Conservation (phyloP, 2,113 vertebrate species). For the Camarhynchus parvulus region DNA sequence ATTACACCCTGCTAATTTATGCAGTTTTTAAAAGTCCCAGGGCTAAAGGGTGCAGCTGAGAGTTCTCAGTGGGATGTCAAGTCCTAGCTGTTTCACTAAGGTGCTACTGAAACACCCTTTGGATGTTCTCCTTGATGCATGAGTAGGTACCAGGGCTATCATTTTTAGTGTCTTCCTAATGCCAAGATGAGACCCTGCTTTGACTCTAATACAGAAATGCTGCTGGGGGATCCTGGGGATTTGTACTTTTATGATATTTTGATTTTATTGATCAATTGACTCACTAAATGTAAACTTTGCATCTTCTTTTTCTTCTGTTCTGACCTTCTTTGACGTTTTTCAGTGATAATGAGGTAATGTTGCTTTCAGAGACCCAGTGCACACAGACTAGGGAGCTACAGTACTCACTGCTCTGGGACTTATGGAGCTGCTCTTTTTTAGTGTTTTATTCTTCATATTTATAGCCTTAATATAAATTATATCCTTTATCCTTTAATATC, state of each 20-base stretch:
- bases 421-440: not conserved
- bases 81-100: constrained; percentile 1
- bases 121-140: not conserved
- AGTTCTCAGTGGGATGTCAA: constrained; percentile 12
- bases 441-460: not conserved
- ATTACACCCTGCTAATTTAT: constrained; percentile 34
- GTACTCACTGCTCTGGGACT: not conserved
- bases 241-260: not conserved
- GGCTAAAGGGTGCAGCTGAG: constrained; percentile 29
- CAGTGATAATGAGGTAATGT: not conserved
- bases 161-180: not conserved
- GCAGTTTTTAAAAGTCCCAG: not conserved
- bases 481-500: not conserved
- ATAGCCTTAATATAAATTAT: not conserved
- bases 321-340: not conserved
- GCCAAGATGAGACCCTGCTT: not conserved
- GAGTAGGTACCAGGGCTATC: not conserved
- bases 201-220: not conserved
- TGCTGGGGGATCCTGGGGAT: not conserved
- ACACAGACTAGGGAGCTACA: not conserved
- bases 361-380: not conserved
- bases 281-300: not conserved
- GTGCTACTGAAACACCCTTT: not conserved
- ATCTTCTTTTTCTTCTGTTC: not conserved
- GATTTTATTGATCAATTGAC: not conserved